phyloP scores from a whole-genome alignment of 2,797 vertebrate species.

The Anguilla marmorata region DNA sequence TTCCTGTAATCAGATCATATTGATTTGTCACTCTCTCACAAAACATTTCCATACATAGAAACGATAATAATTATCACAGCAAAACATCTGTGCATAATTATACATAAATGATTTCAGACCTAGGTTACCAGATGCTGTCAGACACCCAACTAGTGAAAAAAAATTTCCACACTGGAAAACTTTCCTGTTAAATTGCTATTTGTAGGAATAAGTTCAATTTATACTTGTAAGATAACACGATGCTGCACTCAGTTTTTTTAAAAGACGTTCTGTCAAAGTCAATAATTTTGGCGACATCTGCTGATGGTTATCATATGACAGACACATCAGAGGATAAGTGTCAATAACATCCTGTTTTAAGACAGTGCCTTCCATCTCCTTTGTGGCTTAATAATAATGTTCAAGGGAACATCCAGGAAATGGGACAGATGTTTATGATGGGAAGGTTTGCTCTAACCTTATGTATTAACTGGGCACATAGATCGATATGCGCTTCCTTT shows the following conservation, averaged over 20 bases:
- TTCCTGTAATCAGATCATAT: constrained; percentile 71
- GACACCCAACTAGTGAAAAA: neutral
- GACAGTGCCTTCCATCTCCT: too few species aligned
- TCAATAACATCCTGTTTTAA: too few species aligned
- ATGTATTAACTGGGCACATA: too few species aligned
- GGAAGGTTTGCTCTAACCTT: too few species aligned
- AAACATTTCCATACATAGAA: neutral
- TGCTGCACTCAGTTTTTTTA: neutral
- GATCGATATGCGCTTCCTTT: too few species aligned
- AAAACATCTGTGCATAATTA: neutral
- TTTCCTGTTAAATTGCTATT: neutral
- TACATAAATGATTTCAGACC: neutral
- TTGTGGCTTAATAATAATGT: too few species aligned
- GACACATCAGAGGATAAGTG: too few species aligned
- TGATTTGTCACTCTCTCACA: neutral
- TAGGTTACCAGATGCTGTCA: neutral
- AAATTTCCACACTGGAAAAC: neutral
- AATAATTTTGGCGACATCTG: too few species aligned
- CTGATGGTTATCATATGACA: too few species aligned
- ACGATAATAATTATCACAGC: neutral
- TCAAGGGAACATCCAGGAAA: too few species aligned
- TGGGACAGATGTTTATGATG: too few species aligned
- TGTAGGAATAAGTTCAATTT: neutral
- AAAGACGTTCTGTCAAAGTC: too few species aligned
- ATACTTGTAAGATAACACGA: neutral